Conservation (phyloP, 1,140 invertebrate genomes). For the Drosophila santomea region DNA sequence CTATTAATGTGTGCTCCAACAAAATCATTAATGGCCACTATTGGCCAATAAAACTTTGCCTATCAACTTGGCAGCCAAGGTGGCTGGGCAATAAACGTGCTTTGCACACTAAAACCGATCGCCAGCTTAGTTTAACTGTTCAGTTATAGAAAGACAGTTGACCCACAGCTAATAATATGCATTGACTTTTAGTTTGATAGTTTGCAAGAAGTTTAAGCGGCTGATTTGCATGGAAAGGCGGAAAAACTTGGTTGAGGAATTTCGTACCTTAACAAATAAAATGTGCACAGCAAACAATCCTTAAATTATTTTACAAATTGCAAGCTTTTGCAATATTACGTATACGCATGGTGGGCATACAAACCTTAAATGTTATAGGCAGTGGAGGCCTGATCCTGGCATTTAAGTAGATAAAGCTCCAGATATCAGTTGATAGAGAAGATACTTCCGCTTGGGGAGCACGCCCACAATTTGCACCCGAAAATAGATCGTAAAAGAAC, state of each 20-base stretch:
- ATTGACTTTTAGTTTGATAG: conserved; percentile 40
- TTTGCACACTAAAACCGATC: conserved; percentile 47
- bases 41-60: conserved; percentile 65
- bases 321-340: background rate
- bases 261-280: background rate
- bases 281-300: background rate
- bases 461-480: conserved; percentile 1
- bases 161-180: conserved; percentile 34
- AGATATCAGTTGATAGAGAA: conserved; percentile 6
- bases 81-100: conserved; percentile 45
- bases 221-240: conserved; percentile 21
- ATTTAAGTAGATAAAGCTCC: background rate
- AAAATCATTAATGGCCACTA: conserved; percentile 54
- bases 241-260: no score
- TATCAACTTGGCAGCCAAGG: conserved; percentile 43
- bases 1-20: conserved; percentile 34
- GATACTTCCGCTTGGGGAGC: conserved; percentile 25
- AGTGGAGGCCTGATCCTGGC: no score
- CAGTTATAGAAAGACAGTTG: conserved; percentile 4
- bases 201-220: conserved; percentile 20
- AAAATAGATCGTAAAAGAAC: conserved; percentile 17
- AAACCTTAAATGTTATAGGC: no score
- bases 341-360: background rate
- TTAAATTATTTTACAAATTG: no score
- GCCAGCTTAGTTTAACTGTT: conserved; percentile 12